phyloP scores from a whole-genome alignment of 2,113 vertebrate species.

The Antechinus stuartii region DNA sequence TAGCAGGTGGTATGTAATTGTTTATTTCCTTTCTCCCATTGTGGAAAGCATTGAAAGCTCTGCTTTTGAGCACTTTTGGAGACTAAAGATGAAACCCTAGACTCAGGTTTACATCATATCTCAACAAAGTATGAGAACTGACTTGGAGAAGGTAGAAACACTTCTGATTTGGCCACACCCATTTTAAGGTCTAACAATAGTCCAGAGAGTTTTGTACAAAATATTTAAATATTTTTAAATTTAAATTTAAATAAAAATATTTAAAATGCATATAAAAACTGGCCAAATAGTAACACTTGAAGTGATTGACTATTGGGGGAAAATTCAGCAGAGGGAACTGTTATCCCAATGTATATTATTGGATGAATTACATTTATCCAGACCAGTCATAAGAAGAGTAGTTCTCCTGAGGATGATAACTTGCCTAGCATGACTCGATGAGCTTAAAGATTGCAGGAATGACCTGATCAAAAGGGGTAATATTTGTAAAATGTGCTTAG shows the following conservation, averaged over 20 bases:
- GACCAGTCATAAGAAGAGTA: not conserved
- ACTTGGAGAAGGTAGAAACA: not conserved
- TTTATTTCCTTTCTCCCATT: not conserved
- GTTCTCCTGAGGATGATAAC: not conserved
- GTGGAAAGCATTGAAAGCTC: not conserved
- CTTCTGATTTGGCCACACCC: not conserved
- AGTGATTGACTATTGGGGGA: not conserved
- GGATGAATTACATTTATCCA: not conserved
- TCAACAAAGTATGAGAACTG: not conserved
- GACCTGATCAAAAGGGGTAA: not conserved
- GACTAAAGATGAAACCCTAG: not conserved
- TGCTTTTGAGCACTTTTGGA: not conserved
- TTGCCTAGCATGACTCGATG: not conserved
- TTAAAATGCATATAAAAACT: not conserved
- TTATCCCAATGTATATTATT: not conserved
- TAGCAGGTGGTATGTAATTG: not conserved
- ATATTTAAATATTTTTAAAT: not conserved
- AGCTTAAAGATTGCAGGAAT: not conserved
- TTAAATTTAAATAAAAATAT: not conserved
- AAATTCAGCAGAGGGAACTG: not conserved
- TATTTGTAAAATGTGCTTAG: not conserved
- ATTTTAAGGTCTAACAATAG: not conserved
- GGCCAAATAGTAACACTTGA: not conserved
- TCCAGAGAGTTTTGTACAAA: not conserved
- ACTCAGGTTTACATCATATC: not conserved